A percentile compares a stretch with the other conserved stretches of the same genome.
These are phyloP conservation scores for Nannobrachium achirus DNA, from an alignment of 2,113 vertebrate genomes.

Conservation along the genomic window DNA sequence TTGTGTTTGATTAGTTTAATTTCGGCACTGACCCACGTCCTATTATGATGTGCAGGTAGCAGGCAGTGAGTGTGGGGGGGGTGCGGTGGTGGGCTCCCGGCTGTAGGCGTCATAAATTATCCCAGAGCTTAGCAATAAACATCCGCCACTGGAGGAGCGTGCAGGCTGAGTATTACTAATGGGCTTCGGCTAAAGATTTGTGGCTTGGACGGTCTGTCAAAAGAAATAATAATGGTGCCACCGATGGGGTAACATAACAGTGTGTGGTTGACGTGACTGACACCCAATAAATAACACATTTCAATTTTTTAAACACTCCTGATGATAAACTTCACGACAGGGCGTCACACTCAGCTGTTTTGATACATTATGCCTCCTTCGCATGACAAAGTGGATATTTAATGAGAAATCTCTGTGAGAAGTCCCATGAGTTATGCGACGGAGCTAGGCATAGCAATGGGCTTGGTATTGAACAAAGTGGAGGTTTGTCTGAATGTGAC, in stretches of 20 bases:
- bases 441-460: slow-evolving; percentile 9
- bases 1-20: slow-evolving; percentile 53
- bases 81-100: not conserved
- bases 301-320: slow-evolving; percentile 64
- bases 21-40: slow-evolving; percentile 40
- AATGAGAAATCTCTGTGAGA: slow-evolving; percentile 52
- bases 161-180: slow-evolving; percentile 55
- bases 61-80: not conserved
- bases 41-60: slow-evolving; percentile 51
- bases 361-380: slow-evolving; percentile 56
- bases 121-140: slow-evolving; percentile 54
- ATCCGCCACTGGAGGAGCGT: slow-evolving; percentile 4
- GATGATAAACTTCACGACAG: slow-evolving; percentile 67
- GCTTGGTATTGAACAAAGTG: not conserved
- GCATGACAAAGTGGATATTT: slow-evolving; percentile 63
- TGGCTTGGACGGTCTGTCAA: slow-evolving; percentile 56
- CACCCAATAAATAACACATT: slow-evolving; percentile 68
- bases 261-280: slow-evolving; percentile 48
- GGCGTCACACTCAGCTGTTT: slow-evolving; percentile 55
- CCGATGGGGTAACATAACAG: slow-evolving; percentile 25
- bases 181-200: slow-evolving; percentile 64
- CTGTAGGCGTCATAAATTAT: slow-evolving; percentile 48
- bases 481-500: not conserved
- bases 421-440: not conserved
- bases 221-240: slow-evolving; percentile 18